phyloP scores from a whole-genome alignment of 92 coral and sea anemone genomes.

The Muricea muricata region DNA sequence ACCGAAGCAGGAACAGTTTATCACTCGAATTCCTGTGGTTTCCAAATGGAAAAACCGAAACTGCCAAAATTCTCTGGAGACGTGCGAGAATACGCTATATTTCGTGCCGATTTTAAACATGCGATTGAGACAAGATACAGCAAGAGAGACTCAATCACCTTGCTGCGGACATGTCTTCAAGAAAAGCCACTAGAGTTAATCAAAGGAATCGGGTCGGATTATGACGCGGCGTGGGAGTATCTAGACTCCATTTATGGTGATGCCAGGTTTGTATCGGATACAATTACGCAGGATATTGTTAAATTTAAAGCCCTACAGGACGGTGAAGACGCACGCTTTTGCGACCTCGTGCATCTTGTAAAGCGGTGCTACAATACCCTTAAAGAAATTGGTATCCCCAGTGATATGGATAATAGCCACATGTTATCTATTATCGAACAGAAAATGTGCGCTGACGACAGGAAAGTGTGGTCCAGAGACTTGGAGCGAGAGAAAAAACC shows the following conservation, averaged over 20 bases:
- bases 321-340: conserved; percentile 69
- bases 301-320: conserved; percentile 62
- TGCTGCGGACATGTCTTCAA: conserved; percentile 63
- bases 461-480: conserved; percentile 72
- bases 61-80: too few relatives aligned
- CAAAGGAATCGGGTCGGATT: conserved; percentile 72
- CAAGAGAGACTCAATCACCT: conserved; percentile 64
- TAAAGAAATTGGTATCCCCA: conserved; percentile 37
- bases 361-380: conserved; percentile 29
- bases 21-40: too few relatives aligned
- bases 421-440: conserved; percentile 51
- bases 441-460: conserved; percentile 44
- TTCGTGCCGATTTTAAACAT: conserved; percentile 76
- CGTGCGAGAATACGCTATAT: too few relatives aligned
- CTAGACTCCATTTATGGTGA: conserved; percentile 68
- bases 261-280: too few relatives aligned
- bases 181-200: too few relatives aligned
- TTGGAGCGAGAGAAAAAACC: conserved; percentile 60
- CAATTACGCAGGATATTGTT: too few relatives aligned
- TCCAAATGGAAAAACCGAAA: too few relatives aligned
- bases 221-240: conserved; percentile 68
- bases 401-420: too few relatives aligned
- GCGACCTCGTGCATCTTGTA: conserved; percentile 67
- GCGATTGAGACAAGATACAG: conserved; percentile 56
- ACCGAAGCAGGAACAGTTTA: too few relatives aligned